A percentile compares a stretch with the other conserved stretches of the same genome.
These are phyloP conservation scores for Chloroceryle amazona DNA, from an alignment of 2,797 vertebrate species.

Conservation along the genomic window DNA sequence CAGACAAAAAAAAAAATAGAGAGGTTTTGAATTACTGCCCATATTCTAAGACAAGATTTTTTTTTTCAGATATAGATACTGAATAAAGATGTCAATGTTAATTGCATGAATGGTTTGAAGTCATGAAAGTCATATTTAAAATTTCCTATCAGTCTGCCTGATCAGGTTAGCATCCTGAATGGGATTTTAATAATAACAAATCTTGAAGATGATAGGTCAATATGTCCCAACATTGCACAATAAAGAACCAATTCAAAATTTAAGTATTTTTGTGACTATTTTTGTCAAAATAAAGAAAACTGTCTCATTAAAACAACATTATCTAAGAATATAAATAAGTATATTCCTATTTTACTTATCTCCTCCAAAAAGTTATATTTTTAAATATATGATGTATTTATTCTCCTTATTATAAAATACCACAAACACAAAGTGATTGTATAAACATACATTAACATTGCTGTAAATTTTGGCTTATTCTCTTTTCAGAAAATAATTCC, in stretches of 20 bases:
- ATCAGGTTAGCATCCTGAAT: not conserved
- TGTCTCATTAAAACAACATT: not conserved
- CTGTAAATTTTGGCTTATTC: not conserved
- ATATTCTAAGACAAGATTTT: not conserved
- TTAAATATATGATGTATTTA: not conserved
- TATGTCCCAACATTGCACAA: not conserved
- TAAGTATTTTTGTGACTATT: not conserved
- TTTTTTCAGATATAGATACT: not conserved
- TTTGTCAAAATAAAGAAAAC: not conserved
- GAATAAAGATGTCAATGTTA: not conserved
- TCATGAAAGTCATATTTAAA: not conserved
- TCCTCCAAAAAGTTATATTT: not conserved
- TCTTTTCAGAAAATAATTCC: constrained; percentile 1
- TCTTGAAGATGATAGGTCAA: not conserved
- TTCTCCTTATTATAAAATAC: not conserved
- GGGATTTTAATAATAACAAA: not conserved
- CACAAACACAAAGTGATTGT: not conserved
- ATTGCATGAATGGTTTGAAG: not conserved
- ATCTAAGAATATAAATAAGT: not conserved
- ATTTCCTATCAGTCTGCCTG: not conserved
- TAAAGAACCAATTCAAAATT: not conserved
- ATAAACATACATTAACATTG: not conserved
- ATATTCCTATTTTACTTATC: not conserved
- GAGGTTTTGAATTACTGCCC: not conserved
- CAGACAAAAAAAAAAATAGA: not conserved